Base-by-base conservation (phyloP, 64 coral and sea anemone genomes). In the Astreopora myriophthalma region DNA sequence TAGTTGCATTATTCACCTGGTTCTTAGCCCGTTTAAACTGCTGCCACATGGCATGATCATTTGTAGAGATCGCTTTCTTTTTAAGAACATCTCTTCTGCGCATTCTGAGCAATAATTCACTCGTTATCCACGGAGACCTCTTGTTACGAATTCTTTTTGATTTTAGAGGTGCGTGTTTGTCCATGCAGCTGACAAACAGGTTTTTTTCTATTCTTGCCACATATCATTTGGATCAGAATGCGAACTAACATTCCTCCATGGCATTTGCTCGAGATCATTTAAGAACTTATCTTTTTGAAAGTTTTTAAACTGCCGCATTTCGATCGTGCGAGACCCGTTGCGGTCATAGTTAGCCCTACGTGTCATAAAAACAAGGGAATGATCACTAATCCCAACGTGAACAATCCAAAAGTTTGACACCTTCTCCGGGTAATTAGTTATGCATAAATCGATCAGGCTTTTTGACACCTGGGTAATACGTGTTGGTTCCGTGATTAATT, bases 21-120 rank as follows among this genome's bases (percentile, higher is more conserved):
- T 93, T 87, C 75, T 70, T 86, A 20, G 35, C 32, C 48, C 76
- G 44, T 85, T 86, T 87, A 24, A 69, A 93, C n/a, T 87, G 35
- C n/a, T 49, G 30, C 60, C 84, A 87, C 23, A 24, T 76, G 26
- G 12, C 51, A 68, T 48, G 65, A 19, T 94, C 86, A 46, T 84
- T 89, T 28, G 69, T 74, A 40, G 76, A 65, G 42, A 76, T 78
- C 20, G 19, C 23, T 75, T 32, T 37, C 40, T 44, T 44, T 44
- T 44, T 44, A 1, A 44, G 40, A 44, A 44, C 40, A 44, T 44
- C 40, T 44, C 40, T 44, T 44, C 40, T 44, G 40, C 40, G 40
- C 40, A 44, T 44, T 44, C 40, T 44, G 40, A 10, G 40, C 40
- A 44, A 44, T 44, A 88, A 17, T 32, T 94, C 63, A 61, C 36